Evolutionary conservation across 2,797 vertebrate species (phyloP).

Genomic region (Sebastes matsubarae): DNA sequence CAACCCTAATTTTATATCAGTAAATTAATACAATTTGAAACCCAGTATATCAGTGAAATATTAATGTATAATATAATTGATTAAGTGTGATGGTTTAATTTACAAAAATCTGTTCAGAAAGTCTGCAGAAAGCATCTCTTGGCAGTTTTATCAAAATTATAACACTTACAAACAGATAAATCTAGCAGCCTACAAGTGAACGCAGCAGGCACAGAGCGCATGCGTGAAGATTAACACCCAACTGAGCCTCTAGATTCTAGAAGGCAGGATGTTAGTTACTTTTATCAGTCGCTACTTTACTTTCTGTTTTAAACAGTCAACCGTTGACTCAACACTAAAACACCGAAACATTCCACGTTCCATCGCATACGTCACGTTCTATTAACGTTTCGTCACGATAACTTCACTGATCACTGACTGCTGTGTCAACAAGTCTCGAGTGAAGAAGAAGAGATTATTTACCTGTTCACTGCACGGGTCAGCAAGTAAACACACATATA

Average conservation of each 20-base stretch:
- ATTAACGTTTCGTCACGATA: not conserved
- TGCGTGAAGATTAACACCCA: conserved; percentile 20
- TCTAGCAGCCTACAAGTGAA: not conserved
- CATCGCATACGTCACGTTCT: not conserved
- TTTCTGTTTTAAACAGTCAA: accelerated
- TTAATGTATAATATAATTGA: not conserved
- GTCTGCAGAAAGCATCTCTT: not conserved
- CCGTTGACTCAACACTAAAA: accelerated
- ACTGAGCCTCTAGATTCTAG: accelerated
- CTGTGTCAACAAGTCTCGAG: not conserved
- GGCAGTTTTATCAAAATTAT: too few species aligned
- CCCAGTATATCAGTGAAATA: not conserved
- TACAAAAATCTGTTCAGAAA: too few species aligned
- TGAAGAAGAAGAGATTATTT: not conserved
- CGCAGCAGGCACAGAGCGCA: not conserved
- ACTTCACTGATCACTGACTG: not conserved
- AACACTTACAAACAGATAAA: not conserved
- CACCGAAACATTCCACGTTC: not conserved
- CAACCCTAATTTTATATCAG: not conserved
- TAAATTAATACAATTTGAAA: not conserved
- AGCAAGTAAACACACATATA: not conserved
- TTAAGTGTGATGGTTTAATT: not conserved
- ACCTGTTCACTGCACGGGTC: not conserved
- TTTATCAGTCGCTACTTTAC: not conserved
- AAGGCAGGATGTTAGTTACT: not conserved